Percentiles rank a stretch among this genome's conserved stretches.
phyloP scores from a whole-genome alignment of 2,888 invertebrate genomes.

The Nephrotoma appendiculata region DNA sequence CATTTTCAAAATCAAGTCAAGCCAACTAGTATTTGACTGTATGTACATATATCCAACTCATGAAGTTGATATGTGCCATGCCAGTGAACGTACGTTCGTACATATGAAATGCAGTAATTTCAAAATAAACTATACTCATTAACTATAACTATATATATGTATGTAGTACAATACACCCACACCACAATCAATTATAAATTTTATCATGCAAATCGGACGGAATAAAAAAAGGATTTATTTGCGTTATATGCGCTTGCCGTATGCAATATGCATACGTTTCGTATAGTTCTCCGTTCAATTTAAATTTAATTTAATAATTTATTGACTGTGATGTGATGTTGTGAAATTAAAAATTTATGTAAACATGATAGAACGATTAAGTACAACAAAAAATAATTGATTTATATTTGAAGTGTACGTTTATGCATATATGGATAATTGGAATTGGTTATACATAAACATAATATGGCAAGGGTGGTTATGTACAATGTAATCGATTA shows the following conservation, averaged over 20 bases:
- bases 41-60: no score
- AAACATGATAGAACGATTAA: background rate
- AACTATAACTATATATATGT: background rate
- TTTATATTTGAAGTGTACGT: background rate
- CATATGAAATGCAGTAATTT: background rate
- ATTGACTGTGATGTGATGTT: background rate
- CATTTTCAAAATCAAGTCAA: background rate
- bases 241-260: background rate
- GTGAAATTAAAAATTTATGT: background rate
- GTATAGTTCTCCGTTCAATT: background rate
- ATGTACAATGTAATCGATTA: background rate
- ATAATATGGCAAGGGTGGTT: background rate
- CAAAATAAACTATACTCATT: background rate
- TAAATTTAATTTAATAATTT: background rate
- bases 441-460: background rate
- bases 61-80: no score
- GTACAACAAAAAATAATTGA: background rate
- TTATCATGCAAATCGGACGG: background rate
- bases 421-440: background rate
- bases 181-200: background rate
- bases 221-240: background rate
- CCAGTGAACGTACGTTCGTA: background rate
- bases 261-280: background rate
- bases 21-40: background rate
- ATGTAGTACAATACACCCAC: background rate